A percentile compares a stretch with the other conserved stretches of the same genome.
Conservation (phyloP, 1,140 invertebrate species). For the Eurytemora carolleeae region DNA sequence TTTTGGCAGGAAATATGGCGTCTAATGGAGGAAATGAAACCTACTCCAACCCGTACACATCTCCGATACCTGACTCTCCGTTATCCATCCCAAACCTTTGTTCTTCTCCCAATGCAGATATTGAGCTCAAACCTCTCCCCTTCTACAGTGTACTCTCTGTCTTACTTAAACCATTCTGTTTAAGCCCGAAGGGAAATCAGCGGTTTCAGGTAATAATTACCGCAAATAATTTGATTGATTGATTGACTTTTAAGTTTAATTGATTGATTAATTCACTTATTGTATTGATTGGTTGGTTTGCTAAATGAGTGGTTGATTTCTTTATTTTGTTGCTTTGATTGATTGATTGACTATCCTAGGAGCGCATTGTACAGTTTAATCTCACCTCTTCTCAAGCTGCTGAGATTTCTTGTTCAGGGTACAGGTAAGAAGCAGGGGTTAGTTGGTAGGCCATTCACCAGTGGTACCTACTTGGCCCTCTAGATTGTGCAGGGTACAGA, state of each 20-base stretch:
- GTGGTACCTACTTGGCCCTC: no score
- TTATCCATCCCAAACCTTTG: background rate
- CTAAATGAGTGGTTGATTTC: no score
- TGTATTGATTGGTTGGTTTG: no score
- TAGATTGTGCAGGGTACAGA: no score
- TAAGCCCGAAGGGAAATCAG: slow-evolving; percentile 23
- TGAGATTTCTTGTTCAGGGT: slow-evolving; percentile 19
- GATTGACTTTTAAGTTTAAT: no score
- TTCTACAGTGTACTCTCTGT: slow-evolving; percentile 76
- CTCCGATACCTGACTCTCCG: background rate
- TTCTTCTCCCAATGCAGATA: slow-evolving; percentile 54
- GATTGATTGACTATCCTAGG: no score
- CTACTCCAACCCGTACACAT: background rate
- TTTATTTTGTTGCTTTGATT: no score
- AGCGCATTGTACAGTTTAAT: slow-evolving; percentile 66
- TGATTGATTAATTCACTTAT: no score
- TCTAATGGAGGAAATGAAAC: background rate
- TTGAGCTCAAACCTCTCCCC: slow-evolving; percentile 66
- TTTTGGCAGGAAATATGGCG: no score
- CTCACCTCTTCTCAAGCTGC: slow-evolving; percentile 71
- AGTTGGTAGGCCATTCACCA: no score
- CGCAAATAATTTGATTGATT: no score
- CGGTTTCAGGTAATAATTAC: no score
- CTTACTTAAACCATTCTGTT: slow-evolving; percentile 65
- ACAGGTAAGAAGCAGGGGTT: slow-evolving; percentile 1